Percentiles rank a stretch among this genome's conserved stretches.
Evolutionary conservation across 2,888 invertebrate species (phyloP).

Genomic region (Pedicia rivosa): DNA sequence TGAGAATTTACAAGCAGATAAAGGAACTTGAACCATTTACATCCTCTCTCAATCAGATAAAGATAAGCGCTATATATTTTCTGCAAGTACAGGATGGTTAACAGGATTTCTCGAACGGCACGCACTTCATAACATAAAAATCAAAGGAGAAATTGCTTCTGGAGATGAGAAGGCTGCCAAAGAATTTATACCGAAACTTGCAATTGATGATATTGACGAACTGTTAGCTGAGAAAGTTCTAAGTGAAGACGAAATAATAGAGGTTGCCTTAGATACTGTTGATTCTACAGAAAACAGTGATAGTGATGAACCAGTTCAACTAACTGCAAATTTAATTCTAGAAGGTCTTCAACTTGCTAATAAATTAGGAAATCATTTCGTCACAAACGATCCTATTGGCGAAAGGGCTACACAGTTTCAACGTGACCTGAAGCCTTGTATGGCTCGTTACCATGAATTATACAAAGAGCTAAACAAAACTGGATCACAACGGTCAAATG

Average conservation of each 20-base stretch:
- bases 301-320: constrained; percentile 11
- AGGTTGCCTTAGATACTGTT: constrained; percentile 10
- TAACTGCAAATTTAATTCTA: constrained; percentile 13
- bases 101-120: constrained; percentile 13
- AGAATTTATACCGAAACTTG: constrained; percentile 11
- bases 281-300: constrained; percentile 12
- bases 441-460: constrained; percentile 11
- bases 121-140: constrained; percentile 15
- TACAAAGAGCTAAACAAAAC: constrained; percentile 13
- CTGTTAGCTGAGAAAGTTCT: constrained; percentile 15
- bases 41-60: constrained; percentile 3
- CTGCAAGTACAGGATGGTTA: constrained; percentile 14
- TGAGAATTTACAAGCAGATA: constrained; percentile 11
- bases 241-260: constrained; percentile 15
- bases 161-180: constrained; percentile 12
- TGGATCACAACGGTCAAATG: constrained; percentile 1
- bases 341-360: constrained; percentile 16
- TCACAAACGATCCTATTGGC: constrained; percentile 14
- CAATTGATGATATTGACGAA: constrained; percentile 14
- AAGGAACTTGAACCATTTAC: constrained; percentile 10
- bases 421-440: constrained; percentile 11
- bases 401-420: constrained; percentile 15
- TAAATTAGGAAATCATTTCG: constrained; percentile 15
- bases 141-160: constrained; percentile 14
- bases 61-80: constrained; percentile 3